These are phyloP conservation scores for Charina bottae DNA, from an alignment of 2,113 vertebrate genomes.

Conservation along the genomic window DNA sequence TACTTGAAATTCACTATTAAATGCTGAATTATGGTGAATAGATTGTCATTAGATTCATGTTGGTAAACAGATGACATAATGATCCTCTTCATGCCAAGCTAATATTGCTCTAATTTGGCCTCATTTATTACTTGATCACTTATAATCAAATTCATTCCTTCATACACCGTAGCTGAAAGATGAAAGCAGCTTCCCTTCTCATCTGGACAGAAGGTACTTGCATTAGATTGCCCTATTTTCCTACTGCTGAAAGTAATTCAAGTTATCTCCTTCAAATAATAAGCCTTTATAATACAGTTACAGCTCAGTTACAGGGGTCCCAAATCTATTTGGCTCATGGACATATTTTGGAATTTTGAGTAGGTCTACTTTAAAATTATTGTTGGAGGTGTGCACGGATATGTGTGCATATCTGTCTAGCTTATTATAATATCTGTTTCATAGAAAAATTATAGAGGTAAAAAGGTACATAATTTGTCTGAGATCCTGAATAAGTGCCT, in stretches of 20 bases:
- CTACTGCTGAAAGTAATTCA: neutral
- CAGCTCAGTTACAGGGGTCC: neutral
- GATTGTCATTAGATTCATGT: neutral
- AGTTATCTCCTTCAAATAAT: constrained; percentile 22
- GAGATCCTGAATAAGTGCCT: neutral
- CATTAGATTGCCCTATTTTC: neutral
- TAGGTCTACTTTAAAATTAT: neutral
- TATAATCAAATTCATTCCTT: neutral
- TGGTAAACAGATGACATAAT: neutral
- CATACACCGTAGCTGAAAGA: neutral
- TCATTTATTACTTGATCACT: neutral
- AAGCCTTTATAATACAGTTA: neutral
- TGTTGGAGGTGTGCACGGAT: neutral
- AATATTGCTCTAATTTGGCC: neutral
- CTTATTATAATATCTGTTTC: neutral
- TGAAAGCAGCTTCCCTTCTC: neutral
- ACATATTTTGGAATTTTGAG: neutral
- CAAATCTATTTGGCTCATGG: neutral
- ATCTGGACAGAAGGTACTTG: neutral
- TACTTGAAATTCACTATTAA: neutral
- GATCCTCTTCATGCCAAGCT: neutral
- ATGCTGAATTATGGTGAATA: neutral
- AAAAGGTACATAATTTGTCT: neutral
- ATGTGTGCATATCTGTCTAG: neutral
- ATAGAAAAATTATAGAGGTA: neutral